Conservation (phyloP, 1,140 invertebrate genomes). For the Drosophila sp. region DNA sequence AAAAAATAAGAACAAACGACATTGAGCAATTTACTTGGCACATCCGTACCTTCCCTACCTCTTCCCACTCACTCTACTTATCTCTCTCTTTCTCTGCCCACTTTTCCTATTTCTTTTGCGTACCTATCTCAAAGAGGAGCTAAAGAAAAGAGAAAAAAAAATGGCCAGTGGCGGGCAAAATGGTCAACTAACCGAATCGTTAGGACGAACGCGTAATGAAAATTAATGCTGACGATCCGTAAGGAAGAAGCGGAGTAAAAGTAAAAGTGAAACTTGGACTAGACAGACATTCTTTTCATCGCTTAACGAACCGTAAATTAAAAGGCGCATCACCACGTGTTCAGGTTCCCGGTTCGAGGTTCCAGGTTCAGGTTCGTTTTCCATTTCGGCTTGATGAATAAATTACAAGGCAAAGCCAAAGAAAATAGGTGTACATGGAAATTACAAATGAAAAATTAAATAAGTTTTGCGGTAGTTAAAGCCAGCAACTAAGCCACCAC, state of each 20-base stretch:
- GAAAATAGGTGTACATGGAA: slow-evolving; percentile 28
- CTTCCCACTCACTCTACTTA: background rate
- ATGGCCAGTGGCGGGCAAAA: slow-evolving; percentile 37
- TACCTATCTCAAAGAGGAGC: slow-evolving; percentile 8
- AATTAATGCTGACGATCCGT: slow-evolving; percentile 80
- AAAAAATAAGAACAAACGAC: slow-evolving; percentile 11
- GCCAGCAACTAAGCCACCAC: slow-evolving; percentile 30
- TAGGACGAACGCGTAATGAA: slow-evolving; percentile 79
- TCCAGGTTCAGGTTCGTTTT: slow-evolving; percentile 28
- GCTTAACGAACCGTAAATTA: slow-evolving; percentile 78
- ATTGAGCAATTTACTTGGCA: slow-evolving; percentile 19
- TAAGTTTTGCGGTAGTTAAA: slow-evolving; percentile 38
- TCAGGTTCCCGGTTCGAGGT: background rate
- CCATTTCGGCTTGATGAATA: slow-evolving; percentile 61
- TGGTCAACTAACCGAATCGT: slow-evolving; percentile 79
- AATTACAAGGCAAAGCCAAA: slow-evolving; percentile 49
- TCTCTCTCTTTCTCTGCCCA: background rate
- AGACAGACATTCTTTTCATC: slow-evolving; percentile 19
- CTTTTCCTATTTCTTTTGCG: background rate
- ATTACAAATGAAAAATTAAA: slow-evolving; percentile 71
- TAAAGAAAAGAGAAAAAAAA: background rate
- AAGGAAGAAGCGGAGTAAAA: slow-evolving; percentile 45
- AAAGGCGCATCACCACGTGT: slow-evolving; percentile 22
- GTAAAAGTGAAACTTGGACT: slow-evolving; percentile 48
- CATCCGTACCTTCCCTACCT: background rate